These are phyloP conservation scores for Mirounga angustirostris DNA, from an alignment of 2,113 vertebrate genomes.

Conservation along the genomic window DNA sequence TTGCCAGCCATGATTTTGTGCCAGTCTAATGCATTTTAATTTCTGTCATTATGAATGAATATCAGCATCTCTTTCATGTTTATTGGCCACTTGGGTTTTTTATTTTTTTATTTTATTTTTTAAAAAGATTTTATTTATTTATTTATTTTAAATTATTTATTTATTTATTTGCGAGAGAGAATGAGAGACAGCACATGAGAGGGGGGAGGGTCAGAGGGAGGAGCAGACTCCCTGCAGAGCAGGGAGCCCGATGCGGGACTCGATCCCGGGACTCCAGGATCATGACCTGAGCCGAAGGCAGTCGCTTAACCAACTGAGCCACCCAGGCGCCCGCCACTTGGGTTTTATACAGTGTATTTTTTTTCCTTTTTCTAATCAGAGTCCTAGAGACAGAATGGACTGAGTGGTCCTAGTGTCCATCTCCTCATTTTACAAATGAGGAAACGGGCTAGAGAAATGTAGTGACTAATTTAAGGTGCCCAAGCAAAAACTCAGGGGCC, in stretches of 20 bases:
- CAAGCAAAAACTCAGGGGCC: not conserved
- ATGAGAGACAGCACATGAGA: too few relatives aligned
- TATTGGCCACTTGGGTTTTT: conserved; percentile 4
- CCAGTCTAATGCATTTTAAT: not conserved
- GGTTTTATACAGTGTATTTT: not conserved
- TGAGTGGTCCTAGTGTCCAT: not conserved
- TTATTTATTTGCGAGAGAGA: too few relatives aligned
- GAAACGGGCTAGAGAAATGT: not conserved
- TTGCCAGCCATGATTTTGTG: not conserved
- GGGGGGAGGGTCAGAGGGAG: too few relatives aligned
- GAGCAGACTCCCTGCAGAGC: too few relatives aligned
- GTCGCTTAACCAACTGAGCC: too few relatives aligned
- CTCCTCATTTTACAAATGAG: not conserved
- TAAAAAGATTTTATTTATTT: too few relatives aligned
- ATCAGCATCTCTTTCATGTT: not conserved
- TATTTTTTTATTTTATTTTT: too few relatives aligned
- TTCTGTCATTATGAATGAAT: conserved; percentile 10
- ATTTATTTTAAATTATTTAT: too few relatives aligned
- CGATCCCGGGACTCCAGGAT: too few relatives aligned
- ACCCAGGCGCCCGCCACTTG: not conserved
- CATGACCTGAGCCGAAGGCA: too few relatives aligned
- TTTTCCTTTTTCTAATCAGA: not conserved
- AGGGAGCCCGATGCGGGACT: too few relatives aligned
- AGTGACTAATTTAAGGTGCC: not conserved
- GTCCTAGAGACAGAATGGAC: not conserved